Percentiles rank a stretch among this genome's conserved stretches.
Evolutionary conservation across 2,888 invertebrate genomes (phyloP).

Genomic region (Dolichopus griseipennis): DNA sequence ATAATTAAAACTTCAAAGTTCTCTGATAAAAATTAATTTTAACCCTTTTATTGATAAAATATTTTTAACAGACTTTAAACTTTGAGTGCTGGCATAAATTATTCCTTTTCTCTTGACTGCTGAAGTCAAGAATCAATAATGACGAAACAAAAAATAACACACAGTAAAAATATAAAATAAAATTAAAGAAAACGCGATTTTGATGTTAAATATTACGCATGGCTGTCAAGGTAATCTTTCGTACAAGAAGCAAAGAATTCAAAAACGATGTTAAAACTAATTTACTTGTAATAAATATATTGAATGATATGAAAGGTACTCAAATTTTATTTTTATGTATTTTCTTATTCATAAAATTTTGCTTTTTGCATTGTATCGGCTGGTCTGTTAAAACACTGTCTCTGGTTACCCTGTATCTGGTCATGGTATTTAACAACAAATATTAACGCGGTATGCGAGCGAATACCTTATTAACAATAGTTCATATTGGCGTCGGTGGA

Average conservation of each 20-base stretch:
- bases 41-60: too few species aligned
- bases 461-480: background rate
- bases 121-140: background rate
- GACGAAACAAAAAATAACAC: conserved; percentile 8
- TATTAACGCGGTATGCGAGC: background rate
- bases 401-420: background rate
- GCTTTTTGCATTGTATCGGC: background rate
- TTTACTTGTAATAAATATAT: conserved; percentile 27
- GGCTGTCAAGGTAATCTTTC: background rate
- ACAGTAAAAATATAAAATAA: conserved; percentile 13
- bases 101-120: background rate
- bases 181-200: background rate
- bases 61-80: too few species aligned
- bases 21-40: too few species aligned
- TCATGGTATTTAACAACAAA: background rate
- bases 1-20: too few species aligned
- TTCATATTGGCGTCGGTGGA: background rate
- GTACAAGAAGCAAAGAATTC: background rate
- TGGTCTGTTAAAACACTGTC: background rate
- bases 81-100: background rate
- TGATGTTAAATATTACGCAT: background rate
- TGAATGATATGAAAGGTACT: conserved; percentile 25
- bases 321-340: conserved; percentile 16
- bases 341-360: background rate
- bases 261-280: conserved; percentile 20